Percentiles rank a stretch among this genome's conserved stretches.
phyloP scores from a whole-genome alignment of 30 jellyfish, hydroid and myxozoan genomes.

The Aurelia coerulea region DNA sequence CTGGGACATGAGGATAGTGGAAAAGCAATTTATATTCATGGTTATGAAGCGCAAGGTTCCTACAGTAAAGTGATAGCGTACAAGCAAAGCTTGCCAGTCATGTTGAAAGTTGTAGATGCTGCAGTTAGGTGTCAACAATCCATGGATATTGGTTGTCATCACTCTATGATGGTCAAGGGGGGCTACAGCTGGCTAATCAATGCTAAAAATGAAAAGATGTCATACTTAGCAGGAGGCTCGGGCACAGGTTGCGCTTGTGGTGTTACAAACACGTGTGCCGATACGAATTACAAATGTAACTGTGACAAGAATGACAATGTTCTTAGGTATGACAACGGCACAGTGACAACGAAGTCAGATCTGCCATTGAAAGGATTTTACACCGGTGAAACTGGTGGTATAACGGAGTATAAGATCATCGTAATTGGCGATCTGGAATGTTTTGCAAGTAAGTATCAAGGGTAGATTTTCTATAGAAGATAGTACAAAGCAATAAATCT shows the following conservation, averaged over 20 bases:
- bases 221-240: constrained; percentile 60
- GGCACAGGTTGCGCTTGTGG: constrained; percentile 66
- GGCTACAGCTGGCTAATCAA: neutral
- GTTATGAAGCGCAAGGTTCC: neutral
- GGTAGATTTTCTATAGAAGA: too few species aligned
- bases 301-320: constrained; percentile 45
- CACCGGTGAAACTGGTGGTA: constrained; percentile 34
- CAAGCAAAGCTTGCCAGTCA: neutral
- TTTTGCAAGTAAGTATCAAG: constrained; percentile 6
- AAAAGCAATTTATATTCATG: neutral
- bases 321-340: constrained; percentile 19
- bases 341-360: constrained; percentile 46
- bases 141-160: neutral
- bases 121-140: neutral
- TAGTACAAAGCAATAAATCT: too few species aligned
- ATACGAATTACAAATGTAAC: constrained; percentile 4
- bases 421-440: constrained; percentile 29
- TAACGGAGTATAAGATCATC: constrained; percentile 1
- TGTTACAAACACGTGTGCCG: constrained; percentile 17
- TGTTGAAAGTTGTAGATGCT: neutral
- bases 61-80: constrained; percentile 2
- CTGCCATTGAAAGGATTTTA: constrained; percentile 32
- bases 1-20: neutral
- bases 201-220: constrained; percentile 18
- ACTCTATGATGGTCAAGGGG: neutral